These are phyloP conservation scores for Egretta garzetta DNA, from an alignment of 2,113 vertebrate species.

Conservation along the genomic window DNA sequence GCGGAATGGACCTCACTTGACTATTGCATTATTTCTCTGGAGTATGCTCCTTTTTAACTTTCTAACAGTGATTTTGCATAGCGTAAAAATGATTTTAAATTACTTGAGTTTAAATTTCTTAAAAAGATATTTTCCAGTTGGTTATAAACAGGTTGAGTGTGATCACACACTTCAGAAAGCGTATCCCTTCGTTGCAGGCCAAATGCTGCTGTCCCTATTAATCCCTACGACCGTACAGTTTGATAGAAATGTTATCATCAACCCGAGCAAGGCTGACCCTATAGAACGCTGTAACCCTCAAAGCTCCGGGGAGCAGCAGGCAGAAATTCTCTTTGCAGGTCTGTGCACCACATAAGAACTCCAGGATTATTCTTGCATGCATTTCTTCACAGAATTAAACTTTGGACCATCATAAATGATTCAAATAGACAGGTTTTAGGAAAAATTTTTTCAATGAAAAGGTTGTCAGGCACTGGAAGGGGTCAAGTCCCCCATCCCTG, in stretches of 20 bases:
- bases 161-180: neutral
- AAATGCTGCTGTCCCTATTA: neutral
- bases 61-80: neutral
- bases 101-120: neutral
- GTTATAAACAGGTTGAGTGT: neutral
- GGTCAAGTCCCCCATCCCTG: too few species aligned
- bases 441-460: too few species aligned
- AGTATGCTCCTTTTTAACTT: neutral
- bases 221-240: neutral
- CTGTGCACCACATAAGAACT: neutral
- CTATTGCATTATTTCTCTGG: neutral
- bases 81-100: rapidly evolving
- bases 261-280: neutral
- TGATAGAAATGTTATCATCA: neutral
- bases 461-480: too few species aligned
- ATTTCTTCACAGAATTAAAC: neutral
- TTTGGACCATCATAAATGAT: neutral
- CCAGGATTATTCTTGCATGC: neutral
- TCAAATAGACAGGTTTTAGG: neutral
- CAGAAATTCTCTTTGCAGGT: neutral
- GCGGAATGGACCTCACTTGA: neutral
- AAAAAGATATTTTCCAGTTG: neutral
- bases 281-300: neutral
- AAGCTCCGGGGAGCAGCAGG: neutral
- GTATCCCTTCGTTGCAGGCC: rapidly evolving